Conservation (phyloP, 2,113 vertebrate species). For the Aptenodytes patagonicus region DNA sequence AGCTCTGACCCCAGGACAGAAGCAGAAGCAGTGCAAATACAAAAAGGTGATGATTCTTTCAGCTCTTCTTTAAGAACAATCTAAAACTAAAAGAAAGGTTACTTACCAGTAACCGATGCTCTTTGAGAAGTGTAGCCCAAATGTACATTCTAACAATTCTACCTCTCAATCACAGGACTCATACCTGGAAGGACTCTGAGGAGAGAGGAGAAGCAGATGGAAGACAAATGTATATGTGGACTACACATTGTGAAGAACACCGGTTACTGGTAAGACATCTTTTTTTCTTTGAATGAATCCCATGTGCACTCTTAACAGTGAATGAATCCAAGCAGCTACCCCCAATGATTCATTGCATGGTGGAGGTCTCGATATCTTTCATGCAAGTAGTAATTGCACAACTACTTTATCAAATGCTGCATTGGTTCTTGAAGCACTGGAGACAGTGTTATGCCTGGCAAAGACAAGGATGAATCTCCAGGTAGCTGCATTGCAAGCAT, state of each 20-base stretch:
- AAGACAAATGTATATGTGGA: constrained; percentile 51
- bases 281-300: neutral
- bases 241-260: constrained; percentile 42
- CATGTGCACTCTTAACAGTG: neutral
- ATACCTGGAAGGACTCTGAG: constrained; percentile 62
- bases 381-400: neutral
- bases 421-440: neutral
- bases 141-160: constrained; percentile 55
- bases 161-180: constrained; percentile 60
- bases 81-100: constrained; percentile 51
- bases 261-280: constrained; percentile 19
- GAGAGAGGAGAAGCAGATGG: constrained; percentile 65
- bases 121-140: constrained; percentile 59
- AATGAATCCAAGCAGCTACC: neutral
- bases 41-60: neutral
- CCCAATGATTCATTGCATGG: neutral
- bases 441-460: neutral
- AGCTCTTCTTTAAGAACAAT: constrained; percentile 5
- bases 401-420: neutral
- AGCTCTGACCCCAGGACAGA: neutral
- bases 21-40: neutral
- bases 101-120: constrained; percentile 61
- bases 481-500: neutral
- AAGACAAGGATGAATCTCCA: neutral
- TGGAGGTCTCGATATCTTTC: neutral